Evolutionary conservation across 2,888 invertebrate species (phyloP), one percentile per base, ranked within the genome.

Genomic region (Sarcophaga caerulescens): DNA sequence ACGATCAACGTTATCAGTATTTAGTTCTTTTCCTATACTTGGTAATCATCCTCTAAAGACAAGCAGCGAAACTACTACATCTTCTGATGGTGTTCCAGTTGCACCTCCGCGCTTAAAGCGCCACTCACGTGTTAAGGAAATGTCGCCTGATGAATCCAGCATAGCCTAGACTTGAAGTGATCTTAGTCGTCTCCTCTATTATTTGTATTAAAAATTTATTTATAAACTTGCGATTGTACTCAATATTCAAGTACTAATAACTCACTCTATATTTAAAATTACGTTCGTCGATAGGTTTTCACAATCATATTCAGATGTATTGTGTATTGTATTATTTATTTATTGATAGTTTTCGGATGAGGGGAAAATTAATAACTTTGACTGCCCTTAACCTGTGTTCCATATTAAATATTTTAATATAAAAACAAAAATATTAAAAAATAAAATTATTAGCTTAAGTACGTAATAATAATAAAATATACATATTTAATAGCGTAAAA

Each of bases 91-190:
- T 23, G 88, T 90, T 17, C 92, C 93, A 6, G 85, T 92, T 65
- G 91, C 92, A 57, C 93, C 93, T 1, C 92, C 92, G 21, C 88
- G 93, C 78, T 90, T 91, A 4, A 93, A 92, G 88, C 90, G 92
- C 81, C 89, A 90, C 70, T 89, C 90, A 8, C 90, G 91, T 69
- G 88, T 90, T 10, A 91, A 89, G 84, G 90, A 92, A 76, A 89
- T 91, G 77, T 89, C 90, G n/a, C 88, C 90, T 25, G 89, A 90
- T 78, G 89, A 90, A 85, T 90, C 90, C 11, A 91, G 90, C 68
- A 81, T 90, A 66, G 90, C 90, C 75, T 90, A 88, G 74, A 52
- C 25, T 52, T 62, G 60, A 25, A 60, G 14, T 21, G 4, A 21
- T 65, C 59, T 60, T 10, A 17, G 1, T 35, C 47, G 1, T 35